Evolutionary conservation across 2,888 invertebrate species (phyloP), one percentile per base, ranked within the genome.

Genomic region (Phaedon cochleariae): DNA sequence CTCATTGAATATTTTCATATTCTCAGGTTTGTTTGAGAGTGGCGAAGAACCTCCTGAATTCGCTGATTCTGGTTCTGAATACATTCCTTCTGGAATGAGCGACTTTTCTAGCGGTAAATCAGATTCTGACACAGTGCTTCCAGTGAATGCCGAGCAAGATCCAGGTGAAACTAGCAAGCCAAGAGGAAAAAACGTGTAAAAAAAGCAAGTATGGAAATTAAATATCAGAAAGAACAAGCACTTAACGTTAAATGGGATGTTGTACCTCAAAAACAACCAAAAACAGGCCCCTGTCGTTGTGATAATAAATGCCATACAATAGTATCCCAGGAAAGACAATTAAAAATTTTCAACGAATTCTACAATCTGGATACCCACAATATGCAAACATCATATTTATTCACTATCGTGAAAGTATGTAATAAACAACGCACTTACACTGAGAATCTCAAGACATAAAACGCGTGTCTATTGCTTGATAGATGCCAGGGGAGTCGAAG

Each of bases 371-470:
- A 49, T 31, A 63, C 37, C n/a, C 31, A 37, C 52, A 53, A 58
- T 53, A 53, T 64, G 29, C 61, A 64, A 64, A 64, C 67, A n/a
- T 46, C 61, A n/a, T 58, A 67, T 37, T 21, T 67, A 55, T 64
- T 60, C 48, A 17, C 46, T 20, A 31, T 58, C 22, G 49, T 67
- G 22, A 60, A 61, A 45, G 57, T 61, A 45, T 57, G 17, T 48
- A 10, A 15, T 48, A 48, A 20, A 21, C 64, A 61, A 51, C 31
- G 45, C 58, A 53, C 34, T 21, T 58, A 41, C 57, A 48, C 22
- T 22, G 37, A 64, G 54, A 59, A 18, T 48, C 48, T 48, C 48
- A 18, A 52, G 64, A 37, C 31, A 41, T 29, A 53, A 59, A 15
- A 58, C 66, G 34, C n/a, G 66, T 26, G 34, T 62, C 26, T 66